Evolutionary conservation across 2,888 invertebrate genomes (phyloP).

Genomic region (Xylota sylvarum): DNA sequence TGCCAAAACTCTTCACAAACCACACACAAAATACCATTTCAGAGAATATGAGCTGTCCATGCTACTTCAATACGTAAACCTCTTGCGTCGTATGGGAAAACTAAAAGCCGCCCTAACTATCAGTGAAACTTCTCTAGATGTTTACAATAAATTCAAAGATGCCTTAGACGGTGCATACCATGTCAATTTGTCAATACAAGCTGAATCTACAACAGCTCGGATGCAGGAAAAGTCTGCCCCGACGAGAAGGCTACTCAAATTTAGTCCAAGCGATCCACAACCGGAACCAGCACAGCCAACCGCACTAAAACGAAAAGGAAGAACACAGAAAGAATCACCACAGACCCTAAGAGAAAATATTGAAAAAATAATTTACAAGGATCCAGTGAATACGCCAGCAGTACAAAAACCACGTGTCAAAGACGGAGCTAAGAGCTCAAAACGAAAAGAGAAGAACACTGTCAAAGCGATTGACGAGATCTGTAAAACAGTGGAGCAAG

Average conservation of each 20-base stretch:
- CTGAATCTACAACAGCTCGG: constrained; percentile 39
- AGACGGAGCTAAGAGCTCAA: background rate
- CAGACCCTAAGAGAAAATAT: constrained; percentile 47
- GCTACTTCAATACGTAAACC: constrained; percentile 80
- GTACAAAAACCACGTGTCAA: constrained; percentile 14
- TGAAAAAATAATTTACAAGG: constrained; percentile 60
- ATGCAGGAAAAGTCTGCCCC: constrained; percentile 25
- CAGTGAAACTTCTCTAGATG: constrained; percentile 54
- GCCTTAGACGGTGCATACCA: constrained; percentile 48
- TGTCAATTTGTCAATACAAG: constrained; percentile 51
- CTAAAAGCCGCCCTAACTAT: constrained; percentile 78
- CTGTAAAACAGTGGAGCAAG: constrained; percentile 49
- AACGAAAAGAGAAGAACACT: constrained; percentile 27
- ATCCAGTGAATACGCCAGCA: constrained; percentile 1
- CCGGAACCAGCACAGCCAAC: background rate
- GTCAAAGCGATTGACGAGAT: constrained; percentile 32
- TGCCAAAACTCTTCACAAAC: constrained; percentile 39
- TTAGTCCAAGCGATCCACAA: constrained; percentile 44
- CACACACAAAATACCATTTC: constrained; percentile 57
- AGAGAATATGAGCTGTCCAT: constrained; percentile 69
- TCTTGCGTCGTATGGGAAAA: constrained; percentile 79
- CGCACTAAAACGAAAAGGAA: constrained; percentile 8
- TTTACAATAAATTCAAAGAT: constrained; percentile 54
- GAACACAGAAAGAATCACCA: constrained; percentile 47
- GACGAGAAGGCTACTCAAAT: constrained; percentile 40